A percentile compares a stretch with the other conserved stretches of the same genome.
Evolutionary conservation across 2,797 vertebrate genomes (phyloP).

Genomic region (Channa striata): DNA sequence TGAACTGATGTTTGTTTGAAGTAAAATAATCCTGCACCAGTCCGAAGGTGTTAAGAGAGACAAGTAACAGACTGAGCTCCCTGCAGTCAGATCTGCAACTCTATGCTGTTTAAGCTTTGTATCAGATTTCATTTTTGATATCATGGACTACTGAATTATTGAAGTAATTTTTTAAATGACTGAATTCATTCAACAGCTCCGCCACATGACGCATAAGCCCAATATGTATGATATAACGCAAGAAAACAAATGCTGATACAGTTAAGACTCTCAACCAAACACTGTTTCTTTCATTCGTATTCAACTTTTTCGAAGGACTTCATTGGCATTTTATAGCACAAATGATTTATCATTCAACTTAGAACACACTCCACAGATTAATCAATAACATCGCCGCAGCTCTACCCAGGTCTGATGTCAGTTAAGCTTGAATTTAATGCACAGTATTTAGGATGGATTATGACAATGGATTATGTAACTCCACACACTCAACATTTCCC

Average conservation of each 20-base stretch:
- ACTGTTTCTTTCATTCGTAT: neutral
- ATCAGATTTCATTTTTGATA: slow-evolving; percentile 27
- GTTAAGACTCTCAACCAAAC: neutral
- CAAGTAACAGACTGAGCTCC: slow-evolving; percentile 34
- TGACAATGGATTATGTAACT: slow-evolving; percentile 45
- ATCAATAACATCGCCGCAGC: neutral
- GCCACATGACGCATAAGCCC: slow-evolving; percentile 13
- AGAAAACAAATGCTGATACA: slow-evolving; percentile 6
- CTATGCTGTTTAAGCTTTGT: neutral
- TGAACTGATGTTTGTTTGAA: slow-evolving; percentile 31
- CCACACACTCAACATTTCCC: slow-evolving; percentile 33
- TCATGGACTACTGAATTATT: slow-evolving; percentile 12
- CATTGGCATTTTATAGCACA: neutral
- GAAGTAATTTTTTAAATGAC: slow-evolving; percentile 13
- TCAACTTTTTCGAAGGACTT: neutral
- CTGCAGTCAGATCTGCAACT: slow-evolving; percentile 9
- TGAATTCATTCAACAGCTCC: slow-evolving; percentile 1
- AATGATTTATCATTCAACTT: neutral
- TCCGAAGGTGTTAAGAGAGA: slow-evolving; percentile 29
- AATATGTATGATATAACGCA: slow-evolving; percentile 13
- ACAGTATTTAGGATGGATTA: slow-evolving; percentile 13
- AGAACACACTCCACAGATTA: neutral
- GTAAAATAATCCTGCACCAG: slow-evolving; percentile 26
- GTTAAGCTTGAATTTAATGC: neutral
- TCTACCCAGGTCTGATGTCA: neutral